phyloP scores from a whole-genome alignment of 2,888 invertebrate species.

The Cryptophagus acutangulus region DNA sequence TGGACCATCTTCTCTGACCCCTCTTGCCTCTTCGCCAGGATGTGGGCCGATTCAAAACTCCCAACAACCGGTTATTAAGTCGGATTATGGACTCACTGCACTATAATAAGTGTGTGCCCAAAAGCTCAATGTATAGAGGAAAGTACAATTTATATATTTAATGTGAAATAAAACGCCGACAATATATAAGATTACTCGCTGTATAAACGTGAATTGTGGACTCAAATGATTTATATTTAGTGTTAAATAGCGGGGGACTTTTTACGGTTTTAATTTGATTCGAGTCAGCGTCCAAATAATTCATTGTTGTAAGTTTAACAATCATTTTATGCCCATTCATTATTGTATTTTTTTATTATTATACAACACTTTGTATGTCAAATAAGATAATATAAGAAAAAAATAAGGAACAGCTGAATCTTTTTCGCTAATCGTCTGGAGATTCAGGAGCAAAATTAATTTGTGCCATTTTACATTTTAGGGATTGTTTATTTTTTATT shows the following conservation, averaged over 20 bases:
- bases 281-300: conserved; percentile 29
- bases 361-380: no score
- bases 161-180: conserved; percentile 37
- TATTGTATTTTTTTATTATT: conserved; percentile 3
- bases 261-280: conserved; percentile 26
- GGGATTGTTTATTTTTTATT: conserved; percentile 30
- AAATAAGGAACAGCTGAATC: not conserved
- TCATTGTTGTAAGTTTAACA: conserved; percentile 31
- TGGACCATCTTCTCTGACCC: conserved; percentile 49
- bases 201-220: conserved; percentile 20
- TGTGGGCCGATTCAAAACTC: conserved; percentile 53
- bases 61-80: conserved; percentile 67
- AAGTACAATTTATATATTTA: conserved; percentile 20
- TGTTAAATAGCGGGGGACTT: conserved; percentile 20
- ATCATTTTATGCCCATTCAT: conserved; percentile 18
- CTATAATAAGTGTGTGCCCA: conserved; percentile 49
- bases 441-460: conserved; percentile 11
- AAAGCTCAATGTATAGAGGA: conserved; percentile 11
- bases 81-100: conserved; percentile 83
- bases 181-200: conserved; percentile 34
- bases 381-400: no score
- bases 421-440: no score
- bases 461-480: conserved; percentile 33
- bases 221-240: conserved; percentile 20
- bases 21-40: conserved; percentile 53